phyloP scores from a whole-genome alignment of 2,113 vertebrate genomes.

The Oryzias celebensis region DNA sequence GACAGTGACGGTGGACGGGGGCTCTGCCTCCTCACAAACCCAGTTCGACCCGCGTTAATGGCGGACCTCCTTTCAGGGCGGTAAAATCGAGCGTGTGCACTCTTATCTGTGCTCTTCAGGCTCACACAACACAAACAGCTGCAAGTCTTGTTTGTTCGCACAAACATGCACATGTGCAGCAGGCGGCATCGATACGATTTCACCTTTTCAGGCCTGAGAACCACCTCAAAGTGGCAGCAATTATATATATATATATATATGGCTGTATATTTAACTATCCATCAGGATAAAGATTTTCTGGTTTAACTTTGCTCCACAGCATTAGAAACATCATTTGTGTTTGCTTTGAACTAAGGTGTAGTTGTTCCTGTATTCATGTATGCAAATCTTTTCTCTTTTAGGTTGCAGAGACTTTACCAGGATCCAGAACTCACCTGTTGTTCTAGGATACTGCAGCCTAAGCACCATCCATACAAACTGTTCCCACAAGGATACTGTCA shows the following conservation, averaged over 20 bases:
- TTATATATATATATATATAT: too few relatives aligned
- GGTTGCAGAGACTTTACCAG: constrained; percentile 8
- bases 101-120: background rate
- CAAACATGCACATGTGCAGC: background rate
- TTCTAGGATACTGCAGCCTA: constrained; percentile 8
- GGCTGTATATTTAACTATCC: too few relatives aligned
- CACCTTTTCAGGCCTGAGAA: background rate
- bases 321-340: too few relatives aligned
- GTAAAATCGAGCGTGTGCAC: too few relatives aligned
- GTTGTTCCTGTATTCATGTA: too few relatives aligned
- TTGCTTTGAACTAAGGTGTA: too few relatives aligned
- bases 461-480: background rate
- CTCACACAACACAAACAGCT: background rate
- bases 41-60: background rate
- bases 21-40: background rate
- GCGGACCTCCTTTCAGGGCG: background rate
- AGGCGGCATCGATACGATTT: too few relatives aligned
- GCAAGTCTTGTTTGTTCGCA: background rate
- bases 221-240: too few relatives aligned
- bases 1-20: background rate
- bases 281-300: too few relatives aligned
- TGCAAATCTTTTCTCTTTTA: constrained; percentile 35
- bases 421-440: constrained; percentile 32
- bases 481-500: background rate
- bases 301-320: too few relatives aligned